Conservation (phyloP, 2,797 vertebrate genomes). For the Pseudomugil gertrudae region DNA sequence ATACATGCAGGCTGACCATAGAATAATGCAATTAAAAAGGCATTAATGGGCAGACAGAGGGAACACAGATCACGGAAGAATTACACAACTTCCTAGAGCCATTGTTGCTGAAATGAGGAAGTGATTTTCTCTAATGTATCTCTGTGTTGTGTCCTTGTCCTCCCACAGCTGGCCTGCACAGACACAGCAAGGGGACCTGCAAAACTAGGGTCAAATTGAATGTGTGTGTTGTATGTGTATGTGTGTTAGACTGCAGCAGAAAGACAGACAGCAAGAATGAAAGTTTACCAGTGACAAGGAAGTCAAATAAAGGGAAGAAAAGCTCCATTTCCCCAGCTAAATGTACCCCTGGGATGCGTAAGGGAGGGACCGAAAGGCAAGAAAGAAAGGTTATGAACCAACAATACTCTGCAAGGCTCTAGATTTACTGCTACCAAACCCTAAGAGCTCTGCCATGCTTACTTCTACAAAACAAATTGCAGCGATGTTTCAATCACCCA, state of each 20-base stretch:
- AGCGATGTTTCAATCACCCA: constrained; percentile 78
- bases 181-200: constrained; percentile 61
- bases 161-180: constrained; percentile 62
- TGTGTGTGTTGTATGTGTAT: constrained; percentile 12
- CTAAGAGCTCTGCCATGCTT: constrained; percentile 76
- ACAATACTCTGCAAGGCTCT: constrained; percentile 67
- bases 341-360: constrained; percentile 76
- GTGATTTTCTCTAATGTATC: constrained; percentile 79
- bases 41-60: constrained; percentile 49
- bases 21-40: constrained; percentile 54
- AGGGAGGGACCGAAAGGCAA: constrained; percentile 64
- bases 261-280: constrained; percentile 23
- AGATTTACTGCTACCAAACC: constrained; percentile 79
- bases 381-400: constrained; percentile 76
- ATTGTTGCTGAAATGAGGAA: constrained; percentile 71
- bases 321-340: constrained; percentile 79
- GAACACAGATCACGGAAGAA: constrained; percentile 59
- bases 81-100: constrained; percentile 72
- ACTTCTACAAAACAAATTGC: constrained; percentile 84
- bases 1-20: constrained; percentile 28
- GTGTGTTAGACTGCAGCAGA: constrained; percentile 24
- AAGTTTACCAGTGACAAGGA: constrained; percentile 65
- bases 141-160: constrained; percentile 79
- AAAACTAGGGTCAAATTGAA: constrained; percentile 64
- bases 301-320: constrained; percentile 81